phyloP scores from a whole-genome alignment of 2,797 vertebrate species.

The Silurus aristotelis region DNA sequence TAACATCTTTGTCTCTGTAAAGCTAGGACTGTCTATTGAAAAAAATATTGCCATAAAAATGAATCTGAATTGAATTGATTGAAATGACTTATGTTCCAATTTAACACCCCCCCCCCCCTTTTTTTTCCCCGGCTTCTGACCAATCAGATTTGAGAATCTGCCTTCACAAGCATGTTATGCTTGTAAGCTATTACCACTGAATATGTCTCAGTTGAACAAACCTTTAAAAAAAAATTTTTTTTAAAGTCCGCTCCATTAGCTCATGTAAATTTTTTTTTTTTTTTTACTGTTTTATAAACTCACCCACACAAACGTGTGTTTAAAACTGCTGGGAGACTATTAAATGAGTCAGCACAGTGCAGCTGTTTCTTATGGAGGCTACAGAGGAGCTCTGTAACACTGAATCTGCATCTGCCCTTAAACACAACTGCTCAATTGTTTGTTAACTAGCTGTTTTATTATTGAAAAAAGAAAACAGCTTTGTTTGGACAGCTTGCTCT shows the following conservation, averaged over 20 bases:
- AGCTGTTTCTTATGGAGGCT: slow-evolving; percentile 15
- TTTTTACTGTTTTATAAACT: background rate
- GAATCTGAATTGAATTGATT: no score
- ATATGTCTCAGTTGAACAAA: background rate
- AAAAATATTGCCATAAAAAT: no score
- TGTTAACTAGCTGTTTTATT: background rate
- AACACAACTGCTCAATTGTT: slow-evolving; percentile 6
- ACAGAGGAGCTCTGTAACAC: background rate
- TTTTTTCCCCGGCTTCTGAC: background rate
- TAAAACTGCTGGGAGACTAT: background rate
- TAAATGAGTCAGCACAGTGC: background rate
- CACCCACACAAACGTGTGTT: background rate
- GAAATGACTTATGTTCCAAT: no score
- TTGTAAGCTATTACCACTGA: background rate
- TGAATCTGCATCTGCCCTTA: background rate
- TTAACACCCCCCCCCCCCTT: no score
- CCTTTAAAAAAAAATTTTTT: background rate
- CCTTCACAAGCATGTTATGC: background rate
- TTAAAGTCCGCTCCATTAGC: background rate
- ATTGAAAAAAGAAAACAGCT: background rate
- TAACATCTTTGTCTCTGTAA: no score
- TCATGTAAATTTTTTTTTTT: background rate
- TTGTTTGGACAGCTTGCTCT: background rate
- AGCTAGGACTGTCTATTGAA: no score
- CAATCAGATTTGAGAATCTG: slow-evolving; percentile 1